Base-by-base conservation (phyloP, 2,888 invertebrate genomes). In the Luperina testacea region DNA sequence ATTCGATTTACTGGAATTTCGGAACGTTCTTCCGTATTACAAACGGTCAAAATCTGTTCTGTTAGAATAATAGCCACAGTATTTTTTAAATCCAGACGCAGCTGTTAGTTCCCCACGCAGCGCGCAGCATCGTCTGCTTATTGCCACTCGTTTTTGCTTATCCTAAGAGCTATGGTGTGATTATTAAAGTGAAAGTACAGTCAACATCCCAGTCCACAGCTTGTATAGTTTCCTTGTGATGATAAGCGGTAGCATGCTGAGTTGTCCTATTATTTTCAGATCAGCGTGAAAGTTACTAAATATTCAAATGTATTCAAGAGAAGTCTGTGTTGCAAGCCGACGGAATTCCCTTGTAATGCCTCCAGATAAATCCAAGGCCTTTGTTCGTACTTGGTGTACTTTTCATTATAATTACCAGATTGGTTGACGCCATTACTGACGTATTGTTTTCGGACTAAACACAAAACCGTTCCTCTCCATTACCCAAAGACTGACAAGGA, bases 301-400 rank as follows among this genome's bases (percentile, higher is more conserved):
- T 80, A 84, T 85, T 85, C 82, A 82, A 85, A 84, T 83, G 57
- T 78, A 85, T 78, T 64, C 77, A 65, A 48, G 38, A 59, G 68
- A 78, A 71, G 68, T 69, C 38, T 72, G 69, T 72, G 51, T 17
- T 77, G 77, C 69, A 70, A 24, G 32, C 20, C 11, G n/a, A 45
- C 4, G 27, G 45, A 69, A 84, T 76, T 68, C 38, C 38, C 27
- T 81, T 69, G 81, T 70, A 83, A 81, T 81, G 24, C 67, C 61
- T 82, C 68, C 85, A 82, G 74, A 72, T 73, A 77, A 63, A 59
- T 27, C 48, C 42, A 48, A 59, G 42, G 51, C 17, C n/a, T 64
- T 73, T 71, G n/a, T 38, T 38, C 70, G 15, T 61, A 61, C 61
- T 48, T 42, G 24, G 24, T 32, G 53, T 67, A 32, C 20, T 48